Base-by-base conservation (phyloP, 2,797 vertebrate genomes). In the Tarsius wallacei region DNA sequence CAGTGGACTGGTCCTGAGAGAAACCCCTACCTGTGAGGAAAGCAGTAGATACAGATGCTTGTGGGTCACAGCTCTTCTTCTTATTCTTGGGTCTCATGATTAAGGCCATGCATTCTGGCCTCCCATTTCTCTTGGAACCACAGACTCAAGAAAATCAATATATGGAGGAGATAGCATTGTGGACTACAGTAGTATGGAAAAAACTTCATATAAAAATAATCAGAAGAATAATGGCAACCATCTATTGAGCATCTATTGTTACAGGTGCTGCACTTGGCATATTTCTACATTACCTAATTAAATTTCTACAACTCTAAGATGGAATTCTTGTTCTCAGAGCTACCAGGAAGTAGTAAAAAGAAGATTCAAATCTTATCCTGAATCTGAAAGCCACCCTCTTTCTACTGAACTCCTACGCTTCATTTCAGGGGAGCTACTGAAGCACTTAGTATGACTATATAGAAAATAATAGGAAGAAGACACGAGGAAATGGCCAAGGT, bases 111-210 rank as follows among this genome's bases (percentile, higher is more conserved):
- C 16, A 80, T 24, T 59, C 59, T 42, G 55, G 63, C 47, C 36
- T 90, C 36, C 70, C 63, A 26, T 36, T 77, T 90, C 76, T 71
- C 76, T 31, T 73, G 31, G 36, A 87, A 81, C 1, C 17, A 77
- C 57, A 92, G 61, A 78, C 36, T 31, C 81, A 80, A 77, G 61
- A 93, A 97, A 96, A 90, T 53, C 42, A 93, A 70, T 2, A 31
- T 16, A 82, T 1, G 5, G 77, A 73, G 42, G 33, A 78, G n/a
- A 78, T 71, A 28, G 6, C 26, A 28, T 0, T 53, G 12, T n/a
- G 57, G 47, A 33, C 59, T 84, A 57, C 2, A n/a, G 61, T 16
- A 31, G 11, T 15, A 12, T 15, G 26, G 42, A 61, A 86, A 86
- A 95, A 26, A 78, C 92, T 92, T 55, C 59, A 47, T 74, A 64